Evolutionary conservation across 2,797 vertebrate genomes (phyloP), one percentile per base, ranked within the genome.

Genomic region (Arctocebus calabarensis): DNA sequence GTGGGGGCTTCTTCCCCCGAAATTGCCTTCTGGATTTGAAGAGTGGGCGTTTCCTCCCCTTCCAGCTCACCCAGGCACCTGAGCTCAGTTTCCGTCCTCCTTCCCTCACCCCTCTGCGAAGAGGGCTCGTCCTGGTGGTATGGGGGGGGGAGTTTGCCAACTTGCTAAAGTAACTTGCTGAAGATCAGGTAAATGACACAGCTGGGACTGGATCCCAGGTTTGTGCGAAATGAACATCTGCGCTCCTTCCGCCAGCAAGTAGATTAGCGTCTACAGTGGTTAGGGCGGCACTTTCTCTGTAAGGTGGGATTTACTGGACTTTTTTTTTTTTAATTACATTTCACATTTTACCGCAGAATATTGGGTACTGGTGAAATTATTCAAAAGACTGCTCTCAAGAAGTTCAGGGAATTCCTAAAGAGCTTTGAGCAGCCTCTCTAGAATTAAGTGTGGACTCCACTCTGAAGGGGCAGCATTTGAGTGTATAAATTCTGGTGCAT

Each of bases 291-390:
- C 27, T 71, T 88, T 59, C 43, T 45, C 52, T 27, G 45, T 32
- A 22, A 84, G 20, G 25, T 94, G 82, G 10, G 43, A 40, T 84
- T 91, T 89, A 68, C 52, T 88, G 43, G 9, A 32, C 25, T 59
- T 84, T 3, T 22, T 66, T 66, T 78, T 61, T 37, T 14, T 48
- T 8, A 61, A 37, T 88, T 23, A 25, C 32, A 37, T 83, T 71
- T 64, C 27, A n/a, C 48, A 79, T 83, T 91, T 91, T 91, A 48
- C 55, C 62, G 71, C 19, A 70, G 59, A 71, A 64, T 92, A 32
- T 45, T 95, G 45, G 25, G 17, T 89, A 74, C 48, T 43, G 86
- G 11, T 90, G 79, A 78, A 88, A 82, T 73, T 27, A 82, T 92
- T 95, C 6, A 27, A 92, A 91, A 64, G 64, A 68, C 37, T 71